Conservation (phyloP, 2,888 invertebrate genomes). For the Xylophagus ater region DNA sequence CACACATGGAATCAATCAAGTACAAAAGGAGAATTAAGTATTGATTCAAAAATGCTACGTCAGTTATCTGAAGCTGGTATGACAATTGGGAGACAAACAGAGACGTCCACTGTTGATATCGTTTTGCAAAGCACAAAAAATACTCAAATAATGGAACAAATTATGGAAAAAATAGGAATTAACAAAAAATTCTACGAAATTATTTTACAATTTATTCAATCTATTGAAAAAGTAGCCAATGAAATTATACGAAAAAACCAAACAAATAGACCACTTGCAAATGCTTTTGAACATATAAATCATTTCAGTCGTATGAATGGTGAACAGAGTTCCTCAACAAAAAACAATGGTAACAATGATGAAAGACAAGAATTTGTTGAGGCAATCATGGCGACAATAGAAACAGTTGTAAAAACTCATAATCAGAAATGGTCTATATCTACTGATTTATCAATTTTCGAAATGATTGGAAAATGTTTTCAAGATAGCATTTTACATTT, state of each 20-base stretch:
- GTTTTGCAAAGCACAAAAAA: constrained; percentile 40
- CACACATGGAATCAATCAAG: constrained; percentile 22
- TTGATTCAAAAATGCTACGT: constrained; percentile 52
- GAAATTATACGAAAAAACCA: constrained; percentile 5
- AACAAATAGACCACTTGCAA: not conserved
- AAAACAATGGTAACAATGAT: constrained; percentile 11
- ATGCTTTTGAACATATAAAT: not conserved
- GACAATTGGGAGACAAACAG: constrained; percentile 54
- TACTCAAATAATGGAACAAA: constrained; percentile 15
- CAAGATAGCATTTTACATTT: constrained; percentile 12
- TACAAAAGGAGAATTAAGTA: constrained; percentile 47
- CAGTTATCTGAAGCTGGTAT: constrained; percentile 58
- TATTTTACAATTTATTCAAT: constrained; percentile 14
- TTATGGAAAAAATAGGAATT: constrained; percentile 9
- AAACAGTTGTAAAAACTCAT: constrained; percentile 8
- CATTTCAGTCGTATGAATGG: not conserved
- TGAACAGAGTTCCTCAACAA: not conserved
- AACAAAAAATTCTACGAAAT: constrained; percentile 9
- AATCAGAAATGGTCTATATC: constrained; percentile 4
- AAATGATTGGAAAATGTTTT: constrained; percentile 15
- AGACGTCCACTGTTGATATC: constrained; percentile 51
- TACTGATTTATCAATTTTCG: constrained; percentile 11
- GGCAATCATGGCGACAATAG: constrained; percentile 12
- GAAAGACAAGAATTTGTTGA: constrained; percentile 12
- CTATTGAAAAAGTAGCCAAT: constrained; percentile 15